A percentile compares a stretch with the other conserved stretches of the same genome.
These are phyloP conservation scores for Atta texana DNA, from an alignment of 1,140 invertebrate species.

Conservation along the genomic window DNA sequence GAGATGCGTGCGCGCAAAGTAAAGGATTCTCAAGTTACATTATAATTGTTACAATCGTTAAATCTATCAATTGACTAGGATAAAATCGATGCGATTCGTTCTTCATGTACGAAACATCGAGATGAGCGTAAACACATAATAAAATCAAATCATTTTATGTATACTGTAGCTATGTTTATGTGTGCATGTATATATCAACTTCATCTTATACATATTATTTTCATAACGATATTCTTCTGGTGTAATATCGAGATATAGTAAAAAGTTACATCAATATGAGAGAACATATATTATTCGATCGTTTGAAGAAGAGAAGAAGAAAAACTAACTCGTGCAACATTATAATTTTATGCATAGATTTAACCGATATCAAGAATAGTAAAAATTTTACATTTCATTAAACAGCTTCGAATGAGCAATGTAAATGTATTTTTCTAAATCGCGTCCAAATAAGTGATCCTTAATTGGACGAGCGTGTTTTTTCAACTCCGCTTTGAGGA, in stretches of 20 bases:
- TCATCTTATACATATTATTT: constrained; percentile 31
- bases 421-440: constrained; percentile 30
- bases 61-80: constrained; percentile 81
- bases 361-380: neutral
- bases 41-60: constrained; percentile 66
- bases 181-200: constrained; percentile 30
- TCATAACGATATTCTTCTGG: constrained; percentile 24
- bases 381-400: neutral
- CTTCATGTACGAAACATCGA: constrained; percentile 48
- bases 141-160: constrained; percentile 36
- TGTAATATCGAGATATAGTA: constrained; percentile 40
- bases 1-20: constrained; percentile 64
- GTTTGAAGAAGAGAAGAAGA: constrained; percentile 23
- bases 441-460: neutral
- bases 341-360: constrained; percentile 48
- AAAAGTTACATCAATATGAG: constrained; percentile 46
- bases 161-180: neutral
- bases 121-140: constrained; percentile 10
- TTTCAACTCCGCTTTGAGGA: neutral
- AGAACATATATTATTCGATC: constrained; percentile 38
- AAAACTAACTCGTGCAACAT: constrained; percentile 12
- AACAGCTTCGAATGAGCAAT: neutral
- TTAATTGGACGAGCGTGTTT: constrained; percentile 23
- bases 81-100: constrained; percentile 66
- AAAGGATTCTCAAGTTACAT: constrained; percentile 58